Base-by-base conservation (phyloP, 2,797 vertebrate genomes). In the Anabas testudineus region DNA sequence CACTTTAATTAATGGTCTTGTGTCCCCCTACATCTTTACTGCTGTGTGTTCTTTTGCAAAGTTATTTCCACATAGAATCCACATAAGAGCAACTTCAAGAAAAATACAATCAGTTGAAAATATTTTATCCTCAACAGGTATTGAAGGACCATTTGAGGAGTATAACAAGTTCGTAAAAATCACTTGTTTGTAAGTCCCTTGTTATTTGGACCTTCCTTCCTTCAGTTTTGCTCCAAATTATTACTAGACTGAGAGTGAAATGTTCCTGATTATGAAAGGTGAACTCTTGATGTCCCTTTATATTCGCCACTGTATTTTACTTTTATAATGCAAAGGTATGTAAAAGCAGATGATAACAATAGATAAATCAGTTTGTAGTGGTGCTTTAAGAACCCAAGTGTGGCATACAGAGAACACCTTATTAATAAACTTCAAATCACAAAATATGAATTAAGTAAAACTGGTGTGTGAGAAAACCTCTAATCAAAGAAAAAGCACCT, bases 91-190 rank as follows among this genome's bases (percentile, higher is more conserved):
- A 87, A 84, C 76, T 88, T 88, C 72, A 69, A 87, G 67, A 81
- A 81, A 91, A 84, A 90, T 84, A 84, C 87, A 89, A 90, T 92
- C 91, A 93, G 91, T 93, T 93, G 87, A 93, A 94, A 94, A 93
- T 93, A 93, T 94, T 92, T 92, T 94, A 93, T 94, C 92, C 92
- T 94, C 92, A 94, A 94, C 93, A 94, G 92, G 93, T 93, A 93
- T 91, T 94, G 93, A 94, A 93, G 93, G 92, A 94, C 92, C 92
- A 90, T 93, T 94, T 94, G 93, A 94, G 90, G 91, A 94, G 92
- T 94, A 92, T 90, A 93, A 93, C 92, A 92, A 91, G 89, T 93
- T 92, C 89, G 90, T 94, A 93, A 91, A 93, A 93, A 86, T 86
- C 91, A 89, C 92, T 94, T 93, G 90, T 93, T 92, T 92, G 91